phyloP scores from a whole-genome alignment of 2,888 invertebrate genomes.

The Desoria tigrina region DNA sequence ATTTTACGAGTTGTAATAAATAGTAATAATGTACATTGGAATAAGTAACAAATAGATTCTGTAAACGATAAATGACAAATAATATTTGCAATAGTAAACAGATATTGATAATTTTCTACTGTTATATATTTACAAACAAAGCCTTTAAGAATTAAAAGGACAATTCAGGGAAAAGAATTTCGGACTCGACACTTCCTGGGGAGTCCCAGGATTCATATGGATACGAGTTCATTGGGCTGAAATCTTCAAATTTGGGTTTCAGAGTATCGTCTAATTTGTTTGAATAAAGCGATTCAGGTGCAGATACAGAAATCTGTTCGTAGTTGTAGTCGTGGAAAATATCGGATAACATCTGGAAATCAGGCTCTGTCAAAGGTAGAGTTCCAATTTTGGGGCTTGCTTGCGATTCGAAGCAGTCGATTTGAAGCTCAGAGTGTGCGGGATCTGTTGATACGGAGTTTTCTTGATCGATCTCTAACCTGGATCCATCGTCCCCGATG shows the following conservation, averaged over 20 bases:
- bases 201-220: slow-evolving; percentile 19
- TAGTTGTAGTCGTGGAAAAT: slow-evolving; percentile 2
- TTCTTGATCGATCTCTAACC: slow-evolving; percentile 4
- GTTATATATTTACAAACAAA: too few relatives aligned
- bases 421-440: background rate
- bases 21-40: too few relatives aligned
- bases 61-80: too few relatives aligned
- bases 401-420: too few relatives aligned
- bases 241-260: background rate
- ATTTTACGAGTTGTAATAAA: too few relatives aligned
- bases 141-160: too few relatives aligned
- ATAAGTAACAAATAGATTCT: too few relatives aligned
- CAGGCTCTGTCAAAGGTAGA: slow-evolving; percentile 11
- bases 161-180: slow-evolving; percentile 15
- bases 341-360: slow-evolving; percentile 14
- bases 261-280: background rate
- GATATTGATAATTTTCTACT: too few relatives aligned
- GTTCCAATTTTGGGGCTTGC: background rate
- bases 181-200: slow-evolving; percentile 21
- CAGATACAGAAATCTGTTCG: background rate
- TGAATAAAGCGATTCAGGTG: background rate
- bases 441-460: background rate
- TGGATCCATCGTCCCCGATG: slow-evolving; percentile 1
- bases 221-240: background rate
- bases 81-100: too few relatives aligned